A percentile compares a stretch with the other conserved stretches of the same genome.
phyloP scores from a whole-genome alignment of 2,113 vertebrate species.

The Bettongia penicillata region DNA sequence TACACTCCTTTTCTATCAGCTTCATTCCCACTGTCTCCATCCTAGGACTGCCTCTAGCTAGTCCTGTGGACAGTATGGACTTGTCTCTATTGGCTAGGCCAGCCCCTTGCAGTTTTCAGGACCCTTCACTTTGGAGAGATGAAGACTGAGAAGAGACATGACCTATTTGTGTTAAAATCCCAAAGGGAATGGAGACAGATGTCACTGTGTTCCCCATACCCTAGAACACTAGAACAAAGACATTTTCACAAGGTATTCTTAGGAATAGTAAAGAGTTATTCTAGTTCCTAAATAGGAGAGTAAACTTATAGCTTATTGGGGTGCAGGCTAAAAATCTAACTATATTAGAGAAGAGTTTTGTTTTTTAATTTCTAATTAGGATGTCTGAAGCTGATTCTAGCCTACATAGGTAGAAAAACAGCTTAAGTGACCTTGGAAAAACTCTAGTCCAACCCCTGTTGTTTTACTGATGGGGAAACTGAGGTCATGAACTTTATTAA shows the following conservation, averaged over 20 bases:
- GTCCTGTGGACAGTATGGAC: neutral
- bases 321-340: neutral
- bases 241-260: neutral
- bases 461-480: neutral
- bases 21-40: neutral
- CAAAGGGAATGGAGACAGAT: neutral
- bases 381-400: neutral
- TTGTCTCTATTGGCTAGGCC: neutral
- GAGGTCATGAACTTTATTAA: neutral
- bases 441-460: neutral
- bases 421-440: neutral
- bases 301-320: neutral
- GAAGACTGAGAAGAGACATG: neutral
- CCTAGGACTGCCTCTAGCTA: neutral
- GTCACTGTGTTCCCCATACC: neutral
- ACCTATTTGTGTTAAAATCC: neutral
- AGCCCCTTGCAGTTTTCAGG: neutral
- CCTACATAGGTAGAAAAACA: neutral
- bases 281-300: neutral
- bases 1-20: neutral
- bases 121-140: neutral
- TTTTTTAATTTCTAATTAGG: neutral
- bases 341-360: neutral
- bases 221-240: neutral
- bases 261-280: neutral